Conservation (phyloP, 1,140 invertebrate species). For the Melitaea cinxia region DNA sequence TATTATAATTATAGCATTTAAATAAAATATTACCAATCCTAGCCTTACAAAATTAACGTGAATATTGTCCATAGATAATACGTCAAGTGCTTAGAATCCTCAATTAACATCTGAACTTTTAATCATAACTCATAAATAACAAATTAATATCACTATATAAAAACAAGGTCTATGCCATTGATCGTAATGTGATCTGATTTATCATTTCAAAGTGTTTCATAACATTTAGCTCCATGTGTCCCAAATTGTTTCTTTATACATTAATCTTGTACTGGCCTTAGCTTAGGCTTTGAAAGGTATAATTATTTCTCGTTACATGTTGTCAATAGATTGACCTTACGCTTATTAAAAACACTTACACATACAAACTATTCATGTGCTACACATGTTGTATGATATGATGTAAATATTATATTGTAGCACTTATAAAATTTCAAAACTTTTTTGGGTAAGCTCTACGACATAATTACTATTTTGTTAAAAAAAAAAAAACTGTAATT, state of each 20-base stretch:
- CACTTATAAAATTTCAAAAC: too few relatives aligned
- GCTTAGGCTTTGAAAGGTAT: conserved; percentile 60
- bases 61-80: too few relatives aligned
- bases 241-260: conserved; percentile 30
- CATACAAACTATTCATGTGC: conserved; percentile 8
- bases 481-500: too few relatives aligned
- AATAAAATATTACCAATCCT: too few relatives aligned
- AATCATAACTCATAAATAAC: background rate
- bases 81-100: too few relatives aligned
- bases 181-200: conserved; percentile 19
- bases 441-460: too few relatives aligned
- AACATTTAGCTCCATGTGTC: conserved; percentile 21
- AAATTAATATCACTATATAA: too few relatives aligned
- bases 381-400: background rate
- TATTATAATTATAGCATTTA: too few relatives aligned
- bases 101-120: background rate
- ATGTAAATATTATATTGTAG: too few relatives aligned
- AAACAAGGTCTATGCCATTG: conserved; percentile 5
- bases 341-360: conserved; percentile 32
- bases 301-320: conserved; percentile 43
- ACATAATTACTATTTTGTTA: too few relatives aligned
- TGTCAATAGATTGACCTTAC: conserved; percentile 54
- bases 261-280: conserved; percentile 51
- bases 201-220: conserved; percentile 26
- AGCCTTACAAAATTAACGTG: too few relatives aligned